These are phyloP conservation scores for Dryomyza anilis DNA, from an alignment of 2,888 invertebrate species.

Conservation along the genomic window DNA sequence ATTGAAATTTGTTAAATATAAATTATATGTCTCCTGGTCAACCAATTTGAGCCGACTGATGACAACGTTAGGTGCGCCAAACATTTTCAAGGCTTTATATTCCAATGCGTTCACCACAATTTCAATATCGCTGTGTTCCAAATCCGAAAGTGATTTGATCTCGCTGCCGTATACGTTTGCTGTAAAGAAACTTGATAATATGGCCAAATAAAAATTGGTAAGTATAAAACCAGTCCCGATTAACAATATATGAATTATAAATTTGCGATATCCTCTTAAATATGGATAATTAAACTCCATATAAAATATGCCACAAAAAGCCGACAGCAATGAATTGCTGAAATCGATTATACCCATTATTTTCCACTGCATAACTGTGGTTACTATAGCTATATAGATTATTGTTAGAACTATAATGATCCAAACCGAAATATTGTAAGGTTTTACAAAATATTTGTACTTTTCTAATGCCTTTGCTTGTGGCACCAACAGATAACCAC, in stretches of 20 bases:
- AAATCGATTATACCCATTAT: neutral
- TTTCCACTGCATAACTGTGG: neutral
- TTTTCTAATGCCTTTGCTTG: neutral
- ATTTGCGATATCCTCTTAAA: neutral
- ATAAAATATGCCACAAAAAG: slow-evolving; percentile 5
- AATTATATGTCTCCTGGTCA: neutral
- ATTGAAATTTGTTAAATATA: slow-evolving; percentile 30
- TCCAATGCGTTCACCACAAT: no score
- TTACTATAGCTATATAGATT: neutral
- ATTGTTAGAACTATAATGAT: neutral
- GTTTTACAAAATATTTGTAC: slow-evolving; percentile 13
- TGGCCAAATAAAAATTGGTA: slow-evolving; percentile 21
- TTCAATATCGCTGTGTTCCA: no score
- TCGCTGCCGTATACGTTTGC: no score
- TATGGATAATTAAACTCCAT: neutral
- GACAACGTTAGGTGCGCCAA: no score
- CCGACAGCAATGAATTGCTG: neutral
- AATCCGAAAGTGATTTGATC: no score
- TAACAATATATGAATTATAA: neutral
- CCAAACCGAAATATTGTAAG: slow-evolving; percentile 19
- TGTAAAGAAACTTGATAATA: slow-evolving; percentile 26
- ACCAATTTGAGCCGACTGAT: neutral
- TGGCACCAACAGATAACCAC: slow-evolving; percentile 15
- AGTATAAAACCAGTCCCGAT: slow-evolving; percentile 19
- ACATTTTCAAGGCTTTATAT: no score